Conservation (phyloP, 2,113 vertebrate species). For the Rattus rattus region DNA sequence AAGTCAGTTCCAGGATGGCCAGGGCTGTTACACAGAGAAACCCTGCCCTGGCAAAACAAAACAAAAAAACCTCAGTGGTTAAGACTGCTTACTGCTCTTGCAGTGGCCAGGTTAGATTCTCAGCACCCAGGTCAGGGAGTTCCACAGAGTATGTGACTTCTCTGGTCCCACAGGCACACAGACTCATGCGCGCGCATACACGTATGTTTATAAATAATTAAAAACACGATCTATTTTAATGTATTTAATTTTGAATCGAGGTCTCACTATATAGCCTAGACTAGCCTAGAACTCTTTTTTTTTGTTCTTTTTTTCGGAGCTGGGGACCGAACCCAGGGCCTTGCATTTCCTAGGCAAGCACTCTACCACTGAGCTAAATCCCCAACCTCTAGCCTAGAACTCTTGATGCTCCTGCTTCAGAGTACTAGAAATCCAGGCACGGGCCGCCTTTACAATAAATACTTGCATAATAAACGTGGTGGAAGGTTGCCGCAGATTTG, state of each 20-base stretch:
- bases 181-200: neutral
- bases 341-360: too few relatives aligned
- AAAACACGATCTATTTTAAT: neutral
- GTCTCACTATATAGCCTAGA: neutral
- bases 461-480: constrained; percentile 37
- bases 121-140: neutral
- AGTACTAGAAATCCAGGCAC: neutral
- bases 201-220: neutral
- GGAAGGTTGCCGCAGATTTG: neutral
- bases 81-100: neutral
- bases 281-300: neutral
- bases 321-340: too few relatives aligned
- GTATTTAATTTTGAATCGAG: neutral
- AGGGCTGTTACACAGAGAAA: neutral
- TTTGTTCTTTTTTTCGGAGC: too few relatives aligned
- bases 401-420: neutral
- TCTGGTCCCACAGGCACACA: neutral
- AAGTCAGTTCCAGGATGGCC: neutral
- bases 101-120: neutral
- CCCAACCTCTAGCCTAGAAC: neutral
- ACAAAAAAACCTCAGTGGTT: neutral
- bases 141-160: neutral
- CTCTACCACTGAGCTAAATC: too few relatives aligned
- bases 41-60: neutral
- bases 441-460: neutral